Base-by-base conservation (phyloP, 2,113 vertebrate genomes). In the Xenopus borealis region DNA sequence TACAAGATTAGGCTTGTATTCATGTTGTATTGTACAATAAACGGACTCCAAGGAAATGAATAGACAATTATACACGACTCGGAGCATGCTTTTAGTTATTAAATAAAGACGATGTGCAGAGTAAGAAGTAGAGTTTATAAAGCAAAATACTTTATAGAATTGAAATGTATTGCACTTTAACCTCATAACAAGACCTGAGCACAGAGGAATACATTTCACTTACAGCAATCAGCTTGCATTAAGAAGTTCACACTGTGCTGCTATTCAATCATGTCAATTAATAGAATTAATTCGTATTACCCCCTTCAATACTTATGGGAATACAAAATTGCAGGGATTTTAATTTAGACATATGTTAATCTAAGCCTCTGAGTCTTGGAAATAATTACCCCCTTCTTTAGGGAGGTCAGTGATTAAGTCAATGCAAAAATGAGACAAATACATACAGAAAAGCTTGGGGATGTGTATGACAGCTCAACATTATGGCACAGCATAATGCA, bases 301-400 rank as follows among this genome's bases (percentile, higher is more conserved):
- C 71, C 71, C 62, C 12, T 66, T 66, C 30, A 45, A 46, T 65
- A 53, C 71, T 73, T 66, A 14, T 58, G 71, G 71, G 62, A 73
- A 73, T 73, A 66, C 47, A 73, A 23, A 73, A 57, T 73, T 73
- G 19, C 62, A 73, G 50, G 30, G 52, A 66, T 63, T 66, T 65
- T 66, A 73, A 73, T 73, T 73, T 73, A 45, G 47, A 57, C 71
- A 73, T 73, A 73, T 73, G 71, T 73, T 73, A 50, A 53, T 57
- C 30, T 45, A 23, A 18, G 62, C 71, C 71, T 66, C 57, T 58
- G 71, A n/a, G 71, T 50, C 50, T 66, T 4, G 52, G 17, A 73
- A 66, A 65, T 73, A 73, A 73, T 73, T 73, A 73, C 62, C 50
- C 47, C 62, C 71, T 58, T 66, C 30, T 23, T 66, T 45, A 20